Base-by-base conservation (phyloP, 1,140 invertebrate species). In the Trypoxylus dichotomus region DNA sequence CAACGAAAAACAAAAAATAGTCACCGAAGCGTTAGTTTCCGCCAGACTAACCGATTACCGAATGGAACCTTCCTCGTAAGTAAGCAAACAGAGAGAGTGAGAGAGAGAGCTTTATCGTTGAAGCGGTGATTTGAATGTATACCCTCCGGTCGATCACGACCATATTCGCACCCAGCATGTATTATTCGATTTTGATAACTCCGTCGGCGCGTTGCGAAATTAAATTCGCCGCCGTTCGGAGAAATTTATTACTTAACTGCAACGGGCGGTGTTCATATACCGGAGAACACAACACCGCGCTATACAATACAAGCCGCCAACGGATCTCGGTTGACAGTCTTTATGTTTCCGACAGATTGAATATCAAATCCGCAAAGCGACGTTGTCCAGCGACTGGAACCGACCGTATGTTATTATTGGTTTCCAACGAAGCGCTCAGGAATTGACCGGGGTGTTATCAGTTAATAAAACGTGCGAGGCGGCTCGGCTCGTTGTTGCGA, bases 331-430 rank as follows among this genome's bases (percentile, higher is more conserved):
- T 19, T 19, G 47, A 54, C 47, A 77, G 63, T 77, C 73, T 73
- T 77, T 77, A 77, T 73, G 63, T 41, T 77, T 77, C 76, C 76
- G 29, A 73, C 54, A 47, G 76, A 77, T 77, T 77, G 76, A 77
- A 77, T 77, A 72, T 77, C 76, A 72, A 77, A 54, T 54, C 13
- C 43, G 43, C 43, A 19, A 19, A 19, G 47, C 47, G 47, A 54
- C 15, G 47, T 54, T 54, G 47, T 19, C 11, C 15, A n/a, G 47
- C 47, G 47, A 54, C 47, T 54, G 47, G 47, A 54, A 54, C 13
- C n/a, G 47, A 19, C 47, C 47, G 13, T 6, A 54, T 54, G 43
- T 54, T n/a, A 19, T 54, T 54, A 54, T 54, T 54, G 47, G 15
- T 54, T 54, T 54, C 47, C 47, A 54, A 19, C 47, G 47, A 54